Percentiles rank a stretch among this genome's conserved stretches.
Conservation (phyloP, 2,888 invertebrate genomes). For the Amphipyra berbera region DNA sequence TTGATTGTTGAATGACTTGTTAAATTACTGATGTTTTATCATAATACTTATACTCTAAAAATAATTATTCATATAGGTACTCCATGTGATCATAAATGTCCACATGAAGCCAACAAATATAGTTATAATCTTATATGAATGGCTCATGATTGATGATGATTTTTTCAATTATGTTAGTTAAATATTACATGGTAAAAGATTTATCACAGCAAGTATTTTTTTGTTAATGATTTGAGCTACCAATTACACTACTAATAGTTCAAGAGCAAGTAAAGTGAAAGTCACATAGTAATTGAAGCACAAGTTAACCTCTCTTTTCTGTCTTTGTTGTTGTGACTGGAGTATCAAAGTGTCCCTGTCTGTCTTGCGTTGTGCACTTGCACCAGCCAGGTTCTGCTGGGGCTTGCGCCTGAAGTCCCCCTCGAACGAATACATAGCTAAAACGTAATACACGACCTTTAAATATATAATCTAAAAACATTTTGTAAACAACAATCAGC, state of each 20-base stretch:
- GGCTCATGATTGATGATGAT: background rate
- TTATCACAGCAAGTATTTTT: background rate
- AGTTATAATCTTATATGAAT: background rate
- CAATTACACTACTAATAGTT: background rate
- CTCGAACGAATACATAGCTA: constrained; percentile 94
- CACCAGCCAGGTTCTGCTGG: constrained; percentile 96
- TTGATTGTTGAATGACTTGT: constrained; percentile 36
- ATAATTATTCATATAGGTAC: constrained; percentile 3
- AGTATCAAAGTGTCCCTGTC: constrained; percentile 93
- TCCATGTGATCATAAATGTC: background rate
- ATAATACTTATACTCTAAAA: constrained; percentile 1
- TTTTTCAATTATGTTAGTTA: background rate
- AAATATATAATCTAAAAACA: constrained; percentile 38
- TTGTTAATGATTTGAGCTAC: background rate
- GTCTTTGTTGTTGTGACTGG: constrained; percentile 95
- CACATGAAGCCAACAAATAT: background rate
- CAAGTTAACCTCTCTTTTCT: constrained; percentile 94
- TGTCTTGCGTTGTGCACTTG: constrained; percentile 92
- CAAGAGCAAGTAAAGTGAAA: constrained; percentile 43
- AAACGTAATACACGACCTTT: constrained; percentile 49
- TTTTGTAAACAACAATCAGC: constrained; percentile 79
- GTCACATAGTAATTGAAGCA: constrained; percentile 32
- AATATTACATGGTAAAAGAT: background rate
- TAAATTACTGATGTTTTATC: constrained; percentile 2
- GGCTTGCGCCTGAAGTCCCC: constrained; percentile 97